A percentile compares a stretch with the other conserved stretches of the same genome.
phyloP scores from a whole-genome alignment of 2,888 invertebrate genomes.

The Erebia epiphron region DNA sequence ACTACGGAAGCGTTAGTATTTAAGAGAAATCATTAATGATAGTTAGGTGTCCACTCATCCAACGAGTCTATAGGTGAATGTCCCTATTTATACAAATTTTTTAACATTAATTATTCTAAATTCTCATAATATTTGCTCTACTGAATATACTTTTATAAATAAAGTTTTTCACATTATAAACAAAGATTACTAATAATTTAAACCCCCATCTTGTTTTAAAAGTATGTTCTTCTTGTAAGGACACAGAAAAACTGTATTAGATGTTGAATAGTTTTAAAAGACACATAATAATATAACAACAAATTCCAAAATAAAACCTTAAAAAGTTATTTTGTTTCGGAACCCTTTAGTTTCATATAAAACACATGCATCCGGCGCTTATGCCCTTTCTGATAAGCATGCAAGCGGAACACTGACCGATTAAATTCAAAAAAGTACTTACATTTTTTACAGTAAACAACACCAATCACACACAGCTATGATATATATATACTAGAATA shows the following conservation, averaged over 20 bases:
- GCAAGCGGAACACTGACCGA: conserved; percentile 60
- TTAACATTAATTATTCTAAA: neutral
- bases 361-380: conserved; percentile 62
- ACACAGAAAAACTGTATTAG: conserved; percentile 31
- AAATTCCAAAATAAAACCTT: conserved; percentile 28
- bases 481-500: neutral
- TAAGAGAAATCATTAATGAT: neutral
- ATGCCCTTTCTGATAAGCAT: conserved; percentile 60
- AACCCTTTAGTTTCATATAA: conserved; percentile 32
- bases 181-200: too few species aligned
- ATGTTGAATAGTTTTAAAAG: conserved; percentile 31
- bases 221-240: neutral
- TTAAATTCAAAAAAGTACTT: conserved; percentile 49
- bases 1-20: conserved; percentile 33
- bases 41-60: neutral
- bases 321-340: conserved; percentile 23
- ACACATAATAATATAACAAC: conserved; percentile 24
- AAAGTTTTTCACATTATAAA: too few species aligned
- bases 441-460: conserved; percentile 12
- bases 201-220: conserved; percentile 1
- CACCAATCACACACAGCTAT: neutral
- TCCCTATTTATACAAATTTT: neutral
- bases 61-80: neutral
- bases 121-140: too few species aligned
- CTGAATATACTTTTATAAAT: too few species aligned